A percentile compares a stretch with the other conserved stretches of the same genome.
phyloP scores from a whole-genome alignment of 2,113 vertebrate species.

The Neofelis nebulosa region DNA sequence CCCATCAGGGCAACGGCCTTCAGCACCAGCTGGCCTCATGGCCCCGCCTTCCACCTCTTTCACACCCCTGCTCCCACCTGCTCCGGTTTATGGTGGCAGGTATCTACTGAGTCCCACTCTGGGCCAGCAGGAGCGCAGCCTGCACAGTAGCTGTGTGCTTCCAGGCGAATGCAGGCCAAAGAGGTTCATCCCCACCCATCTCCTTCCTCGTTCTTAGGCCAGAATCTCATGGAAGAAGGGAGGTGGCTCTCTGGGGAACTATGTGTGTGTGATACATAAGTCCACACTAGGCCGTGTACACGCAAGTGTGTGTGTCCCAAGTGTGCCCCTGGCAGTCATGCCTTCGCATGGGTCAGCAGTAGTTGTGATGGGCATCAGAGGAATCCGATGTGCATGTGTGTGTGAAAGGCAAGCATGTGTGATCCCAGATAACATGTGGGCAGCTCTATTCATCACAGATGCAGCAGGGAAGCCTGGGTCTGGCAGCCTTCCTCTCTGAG shows the following conservation, averaged over 20 bases:
- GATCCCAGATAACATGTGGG: not conserved
- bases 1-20: not conserved
- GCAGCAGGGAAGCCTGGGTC: not conserved
- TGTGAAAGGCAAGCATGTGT: not conserved
- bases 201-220: not conserved
- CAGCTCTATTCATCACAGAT: not conserved
- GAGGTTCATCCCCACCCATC: not conserved
- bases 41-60: not conserved
- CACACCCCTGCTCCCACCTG: not conserved
- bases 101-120: not conserved
- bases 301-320: fast-evolving
- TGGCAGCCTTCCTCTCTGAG: not conserved
- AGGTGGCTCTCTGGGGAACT: not conserved
- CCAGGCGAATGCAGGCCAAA: not conserved
- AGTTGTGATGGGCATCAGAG: not conserved
- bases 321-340: not conserved
- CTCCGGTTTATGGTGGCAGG: not conserved
- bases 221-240: not conserved
- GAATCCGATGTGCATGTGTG: fast-evolving
- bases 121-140: not conserved
- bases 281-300: not conserved
- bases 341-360: not conserved
- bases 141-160: not conserved
- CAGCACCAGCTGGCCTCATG: not conserved
- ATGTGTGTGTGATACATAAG: not conserved